Conservation (phyloP, 2,113 vertebrate species). For the Phasianus colchicus region DNA sequence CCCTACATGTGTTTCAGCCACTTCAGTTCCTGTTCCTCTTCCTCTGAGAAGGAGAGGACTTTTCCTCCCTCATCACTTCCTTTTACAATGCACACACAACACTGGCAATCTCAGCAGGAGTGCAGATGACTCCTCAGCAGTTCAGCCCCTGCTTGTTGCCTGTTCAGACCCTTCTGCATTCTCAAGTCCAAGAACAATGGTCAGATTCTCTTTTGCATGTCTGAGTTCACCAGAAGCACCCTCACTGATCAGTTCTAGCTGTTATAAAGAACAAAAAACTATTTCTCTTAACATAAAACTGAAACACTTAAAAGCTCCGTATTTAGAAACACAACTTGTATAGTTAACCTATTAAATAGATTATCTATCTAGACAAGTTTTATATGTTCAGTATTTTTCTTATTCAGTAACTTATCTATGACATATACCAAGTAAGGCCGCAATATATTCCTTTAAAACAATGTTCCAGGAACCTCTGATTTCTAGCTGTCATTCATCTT, state of each 20-base stretch:
- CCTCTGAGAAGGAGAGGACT: not conserved
- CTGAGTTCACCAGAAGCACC: not conserved
- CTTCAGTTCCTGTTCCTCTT: not conserved
- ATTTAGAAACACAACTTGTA: not conserved
- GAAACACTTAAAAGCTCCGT: not conserved
- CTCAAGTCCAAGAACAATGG: not conserved
- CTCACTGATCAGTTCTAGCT: not conserved
- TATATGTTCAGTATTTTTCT: not conserved
- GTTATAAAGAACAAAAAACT: not conserved
- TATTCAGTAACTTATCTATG: not conserved
- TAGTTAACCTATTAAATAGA: not conserved
- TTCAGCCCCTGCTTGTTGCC: not conserved
- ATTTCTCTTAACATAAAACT: not conserved
- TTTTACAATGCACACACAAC: not conserved
- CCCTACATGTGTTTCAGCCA: not conserved
- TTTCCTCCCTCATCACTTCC: not conserved
- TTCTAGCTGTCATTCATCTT: not conserved
- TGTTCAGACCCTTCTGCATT: not conserved
- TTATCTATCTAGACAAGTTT: not conserved
- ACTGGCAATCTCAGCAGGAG: rapidly evolving
- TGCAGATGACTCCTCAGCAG: not conserved
- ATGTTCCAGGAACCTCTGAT: not conserved
- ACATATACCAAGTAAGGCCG: not conserved
- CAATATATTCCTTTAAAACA: not conserved
- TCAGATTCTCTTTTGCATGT: not conserved